Percentiles rank a stretch among this genome's conserved stretches.
These are phyloP conservation scores for Eurosta solidaginis DNA, from an alignment of 1,140 invertebrate genomes.

Conservation along the genomic window DNA sequence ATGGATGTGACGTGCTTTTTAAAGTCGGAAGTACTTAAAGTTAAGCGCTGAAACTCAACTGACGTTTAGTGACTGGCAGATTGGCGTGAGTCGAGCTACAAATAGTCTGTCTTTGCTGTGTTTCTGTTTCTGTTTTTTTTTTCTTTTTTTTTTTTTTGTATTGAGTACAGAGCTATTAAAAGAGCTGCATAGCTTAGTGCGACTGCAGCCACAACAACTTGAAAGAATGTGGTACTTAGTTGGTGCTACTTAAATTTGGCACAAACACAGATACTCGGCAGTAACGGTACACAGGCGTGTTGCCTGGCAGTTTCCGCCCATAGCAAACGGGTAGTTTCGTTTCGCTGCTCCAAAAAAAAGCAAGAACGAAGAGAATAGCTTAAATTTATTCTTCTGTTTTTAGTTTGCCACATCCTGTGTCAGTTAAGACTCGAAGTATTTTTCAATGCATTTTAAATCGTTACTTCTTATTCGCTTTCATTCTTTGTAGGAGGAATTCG, in stretches of 20 bases:
- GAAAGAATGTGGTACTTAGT: not conserved
- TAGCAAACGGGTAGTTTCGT: not conserved
- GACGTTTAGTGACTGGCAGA: not conserved
- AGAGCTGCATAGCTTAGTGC: not conserved
- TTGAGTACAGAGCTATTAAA: not conserved
- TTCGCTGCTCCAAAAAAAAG: too few relatives aligned
- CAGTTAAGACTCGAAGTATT: not conserved
- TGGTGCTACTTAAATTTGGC: conserved; percentile 2
- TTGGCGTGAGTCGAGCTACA: conserved; percentile 7
- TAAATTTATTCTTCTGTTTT: not conserved
- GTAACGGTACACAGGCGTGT: not conserved
- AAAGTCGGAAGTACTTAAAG: conserved; percentile 60
- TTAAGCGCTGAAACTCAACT: conserved; percentile 52
- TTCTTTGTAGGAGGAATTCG: not conserved
- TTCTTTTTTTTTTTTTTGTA: too few relatives aligned
- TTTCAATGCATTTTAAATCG: not conserved
- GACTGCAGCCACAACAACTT: not conserved
- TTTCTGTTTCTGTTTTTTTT: not conserved
- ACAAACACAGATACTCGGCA: not conserved
- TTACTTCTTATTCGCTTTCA: not conserved
- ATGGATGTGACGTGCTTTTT: conserved; percentile 59
- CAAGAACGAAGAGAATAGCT: not conserved
- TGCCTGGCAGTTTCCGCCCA: conserved; percentile 14
- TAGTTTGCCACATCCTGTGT: not conserved
- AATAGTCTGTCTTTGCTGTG: not conserved